A percentile compares a stretch with the other conserved stretches of the same genome.
Conservation (phyloP, 2,113 vertebrate genomes). For the Rhea pennata region DNA sequence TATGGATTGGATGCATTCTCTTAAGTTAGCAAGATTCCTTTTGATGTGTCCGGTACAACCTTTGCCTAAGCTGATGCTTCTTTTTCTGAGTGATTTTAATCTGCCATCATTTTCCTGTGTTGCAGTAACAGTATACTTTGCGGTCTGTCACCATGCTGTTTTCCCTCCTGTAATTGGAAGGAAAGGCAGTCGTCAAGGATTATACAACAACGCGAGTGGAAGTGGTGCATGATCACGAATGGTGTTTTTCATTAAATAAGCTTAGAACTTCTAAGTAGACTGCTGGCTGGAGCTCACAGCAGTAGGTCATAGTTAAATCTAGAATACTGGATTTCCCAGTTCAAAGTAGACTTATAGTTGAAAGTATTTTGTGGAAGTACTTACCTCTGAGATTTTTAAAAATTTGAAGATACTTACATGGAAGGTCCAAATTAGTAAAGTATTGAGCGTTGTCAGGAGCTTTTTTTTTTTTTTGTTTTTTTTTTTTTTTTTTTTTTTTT, state of each 20-base stretch:
- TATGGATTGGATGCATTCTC: not conserved
- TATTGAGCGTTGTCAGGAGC: not conserved
- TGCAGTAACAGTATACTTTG: not conserved
- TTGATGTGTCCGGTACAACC: too few relatives aligned
- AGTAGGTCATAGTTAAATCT: not conserved
- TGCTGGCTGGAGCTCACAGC: not conserved
- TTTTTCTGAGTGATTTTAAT: not conserved
- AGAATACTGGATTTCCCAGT: not conserved
- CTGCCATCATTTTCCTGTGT: not conserved
- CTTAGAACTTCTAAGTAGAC: not conserved
- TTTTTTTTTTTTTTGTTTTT: not conserved
- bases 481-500: not conserved
- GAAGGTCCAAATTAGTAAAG: not conserved
- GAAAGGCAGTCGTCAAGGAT: constrained; percentile 74
- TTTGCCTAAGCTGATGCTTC: not conserved
- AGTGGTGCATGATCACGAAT: not conserved
- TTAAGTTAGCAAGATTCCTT: not conserved
- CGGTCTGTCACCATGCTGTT: constrained; percentile 67
- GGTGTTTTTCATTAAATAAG: not conserved
- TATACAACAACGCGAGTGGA: not conserved
- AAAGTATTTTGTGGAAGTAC: not conserved
- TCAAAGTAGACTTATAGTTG: not conserved
- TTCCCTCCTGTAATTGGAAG: constrained; percentile 54
- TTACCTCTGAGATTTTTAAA: not conserved
- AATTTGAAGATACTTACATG: not conserved